Conservation (phyloP, 2,888 invertebrate genomes). For the Drosophila mimica region DNA sequence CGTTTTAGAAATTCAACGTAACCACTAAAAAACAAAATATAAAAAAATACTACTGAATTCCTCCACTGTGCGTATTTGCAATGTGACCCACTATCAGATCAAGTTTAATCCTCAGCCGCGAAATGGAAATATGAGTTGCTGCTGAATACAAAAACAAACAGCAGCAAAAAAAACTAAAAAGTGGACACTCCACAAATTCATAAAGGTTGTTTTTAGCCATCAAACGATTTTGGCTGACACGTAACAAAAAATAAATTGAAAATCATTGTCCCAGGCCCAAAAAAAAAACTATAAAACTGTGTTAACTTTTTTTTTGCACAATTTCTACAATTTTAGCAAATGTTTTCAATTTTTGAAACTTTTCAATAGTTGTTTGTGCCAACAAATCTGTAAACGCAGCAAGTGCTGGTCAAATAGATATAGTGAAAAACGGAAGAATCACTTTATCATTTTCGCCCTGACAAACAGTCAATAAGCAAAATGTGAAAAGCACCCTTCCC, state of each 20-base stretch:
- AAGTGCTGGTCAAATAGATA: slow-evolving; percentile 33
- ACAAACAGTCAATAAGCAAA: slow-evolving; percentile 31
- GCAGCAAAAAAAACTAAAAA: slow-evolving; percentile 9
- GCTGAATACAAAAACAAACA: slow-evolving; percentile 31
- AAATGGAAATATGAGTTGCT: slow-evolving; percentile 70
- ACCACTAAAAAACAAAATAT: not conserved
- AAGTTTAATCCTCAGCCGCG: slow-evolving; percentile 60
- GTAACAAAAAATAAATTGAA: slow-evolving; percentile 68
- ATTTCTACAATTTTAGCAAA: slow-evolving; percentile 29
- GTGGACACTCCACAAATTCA: slow-evolving; percentile 21
- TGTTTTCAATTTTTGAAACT: slow-evolving; percentile 22
- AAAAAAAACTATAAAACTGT: slow-evolving; percentile 21
- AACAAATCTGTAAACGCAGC: slow-evolving; percentile 36
- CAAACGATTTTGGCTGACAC: slow-evolving; percentile 42
- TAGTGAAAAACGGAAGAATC: slow-evolving; percentile 18
- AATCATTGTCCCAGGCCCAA: slow-evolving; percentile 25
- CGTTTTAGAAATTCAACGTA: not conserved
- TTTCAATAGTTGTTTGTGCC: slow-evolving; percentile 13
- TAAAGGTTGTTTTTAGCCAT: slow-evolving; percentile 39
- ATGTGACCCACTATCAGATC: slow-evolving; percentile 40
- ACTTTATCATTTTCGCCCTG: slow-evolving; percentile 53
- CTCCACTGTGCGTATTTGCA: slow-evolving; percentile 29
- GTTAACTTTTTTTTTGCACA: slow-evolving; percentile 31
- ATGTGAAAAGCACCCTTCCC: slow-evolving; percentile 14
- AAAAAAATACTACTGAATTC: not conserved